Percentiles rank a stretch among this genome's conserved stretches.
phyloP scores from a whole-genome alignment of 1,140 invertebrate species.

The Laodelphax striatellus region DNA sequence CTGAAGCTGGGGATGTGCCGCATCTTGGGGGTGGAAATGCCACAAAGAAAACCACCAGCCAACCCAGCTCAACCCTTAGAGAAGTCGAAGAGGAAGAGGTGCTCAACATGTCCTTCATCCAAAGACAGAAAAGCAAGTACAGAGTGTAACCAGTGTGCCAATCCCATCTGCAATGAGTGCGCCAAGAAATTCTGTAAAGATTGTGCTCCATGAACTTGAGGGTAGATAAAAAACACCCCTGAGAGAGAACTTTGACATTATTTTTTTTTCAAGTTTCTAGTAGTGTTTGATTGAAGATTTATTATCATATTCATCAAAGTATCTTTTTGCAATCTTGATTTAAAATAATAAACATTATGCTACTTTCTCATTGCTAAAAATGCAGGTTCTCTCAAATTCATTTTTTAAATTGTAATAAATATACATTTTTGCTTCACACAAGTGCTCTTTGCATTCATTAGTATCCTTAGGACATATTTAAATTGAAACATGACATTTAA shows the following conservation, averaged over 20 bases:
- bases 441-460: neutral
- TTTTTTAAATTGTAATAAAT: constrained; percentile 7
- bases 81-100: constrained; percentile 5
- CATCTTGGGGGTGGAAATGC: constrained; percentile 3
- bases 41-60: neutral
- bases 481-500: neutral
- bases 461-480: neutral
- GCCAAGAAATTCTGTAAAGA: constrained; percentile 5
- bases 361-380: neutral
- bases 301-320: neutral
- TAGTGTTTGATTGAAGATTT: neutral
- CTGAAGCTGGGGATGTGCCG: constrained; percentile 7
- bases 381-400: neutral
- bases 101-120: constrained; percentile 1
- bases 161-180: constrained; percentile 8
- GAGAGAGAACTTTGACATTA: neutral
- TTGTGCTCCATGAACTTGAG: constrained; percentile 3
- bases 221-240: neutral
- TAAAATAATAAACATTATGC: neutral
- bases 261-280: constrained; percentile 1
- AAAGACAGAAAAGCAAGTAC: constrained; percentile 5
- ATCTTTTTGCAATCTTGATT: neutral
- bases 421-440: neutral
- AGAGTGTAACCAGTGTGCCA: neutral
- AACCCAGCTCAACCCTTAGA: neutral